Evolutionary conservation across 2,113 vertebrate species (phyloP).

Genomic region (Chionodraco myersi): DNA sequence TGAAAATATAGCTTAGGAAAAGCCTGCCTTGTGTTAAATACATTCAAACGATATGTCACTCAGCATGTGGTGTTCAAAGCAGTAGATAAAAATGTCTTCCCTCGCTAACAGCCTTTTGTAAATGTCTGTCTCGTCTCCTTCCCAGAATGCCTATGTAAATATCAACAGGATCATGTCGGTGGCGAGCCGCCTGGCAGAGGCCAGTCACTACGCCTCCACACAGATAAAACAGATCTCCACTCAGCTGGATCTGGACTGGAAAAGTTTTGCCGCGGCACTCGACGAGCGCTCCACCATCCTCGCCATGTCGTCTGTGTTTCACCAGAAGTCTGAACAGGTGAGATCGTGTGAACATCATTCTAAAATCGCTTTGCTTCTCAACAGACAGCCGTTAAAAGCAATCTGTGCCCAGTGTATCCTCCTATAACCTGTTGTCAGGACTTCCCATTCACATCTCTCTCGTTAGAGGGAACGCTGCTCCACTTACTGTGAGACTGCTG

Average conservation of each 20-base stretch:
- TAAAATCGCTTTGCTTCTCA: not conserved
- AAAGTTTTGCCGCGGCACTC: conserved; percentile 95
- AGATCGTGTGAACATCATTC: not conserved
- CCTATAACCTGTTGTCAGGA: too few relatives aligned
- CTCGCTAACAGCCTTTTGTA: too few relatives aligned
- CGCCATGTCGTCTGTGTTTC: conserved; percentile 97
- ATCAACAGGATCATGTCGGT: conserved; percentile 99
- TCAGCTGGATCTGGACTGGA: conserved; percentile 98
- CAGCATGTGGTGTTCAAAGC: too few relatives aligned
- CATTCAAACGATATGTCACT: too few relatives aligned
- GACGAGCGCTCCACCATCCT: conserved; percentile 95
- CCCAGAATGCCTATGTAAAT: conserved; percentile 97
- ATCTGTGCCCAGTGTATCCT: not conserved
- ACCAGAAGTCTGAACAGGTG: conserved; percentile 98
- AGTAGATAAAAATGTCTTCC: too few relatives aligned
- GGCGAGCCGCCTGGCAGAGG: conserved; percentile 93
- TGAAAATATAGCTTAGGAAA: too few relatives aligned
- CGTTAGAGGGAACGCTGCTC: not conserved
- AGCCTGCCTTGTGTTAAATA: too few relatives aligned
- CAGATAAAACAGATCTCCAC: conserved; percentile 98
- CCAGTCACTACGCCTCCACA: conserved; percentile 95
- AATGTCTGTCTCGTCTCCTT: too few relatives aligned
- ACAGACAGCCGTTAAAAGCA: not conserved
- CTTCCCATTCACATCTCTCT: too few relatives aligned
- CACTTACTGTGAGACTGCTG: not conserved